A percentile compares a stretch with the other conserved stretches of the same genome.
Evolutionary conservation across 2,797 vertebrate genomes (phyloP).

Genomic region (Sebastiscus tertius): DNA sequence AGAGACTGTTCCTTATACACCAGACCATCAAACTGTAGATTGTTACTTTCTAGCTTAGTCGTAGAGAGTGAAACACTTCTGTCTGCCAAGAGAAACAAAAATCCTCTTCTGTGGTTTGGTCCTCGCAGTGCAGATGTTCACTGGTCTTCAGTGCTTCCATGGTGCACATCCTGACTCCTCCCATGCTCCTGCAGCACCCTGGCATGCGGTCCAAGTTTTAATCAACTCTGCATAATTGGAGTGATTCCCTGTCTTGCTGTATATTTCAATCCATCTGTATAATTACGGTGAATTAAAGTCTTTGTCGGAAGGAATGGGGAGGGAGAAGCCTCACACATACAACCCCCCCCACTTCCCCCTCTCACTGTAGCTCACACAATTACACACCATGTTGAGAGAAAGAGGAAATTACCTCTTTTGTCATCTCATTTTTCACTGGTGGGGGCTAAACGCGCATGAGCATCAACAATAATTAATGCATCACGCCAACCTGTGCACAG

Average conservation of each 20-base stretch:
- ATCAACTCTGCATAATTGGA: slow-evolving; percentile 82
- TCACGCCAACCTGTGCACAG: slow-evolving; percentile 29
- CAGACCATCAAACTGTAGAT: slow-evolving; percentile 54
- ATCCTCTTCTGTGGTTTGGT: not conserved
- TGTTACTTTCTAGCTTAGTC: slow-evolving; percentile 39
- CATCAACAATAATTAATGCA: slow-evolving; percentile 72
- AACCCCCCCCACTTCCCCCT: not conserved
- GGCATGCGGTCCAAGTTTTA: slow-evolving; percentile 77
- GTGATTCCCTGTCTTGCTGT: slow-evolving; percentile 79
- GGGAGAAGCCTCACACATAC: slow-evolving; percentile 46
- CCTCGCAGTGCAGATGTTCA: slow-evolving; percentile 29
- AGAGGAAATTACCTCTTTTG: slow-evolving; percentile 79
- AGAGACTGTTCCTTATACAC: slow-evolving; percentile 50
- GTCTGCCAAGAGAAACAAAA: not conserved
- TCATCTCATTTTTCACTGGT: slow-evolving; percentile 78
- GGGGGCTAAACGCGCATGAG: slow-evolving; percentile 48
- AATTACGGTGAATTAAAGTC: slow-evolving; percentile 77
- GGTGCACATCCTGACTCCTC: slow-evolving; percentile 60
- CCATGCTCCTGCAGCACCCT: slow-evolving; percentile 57
- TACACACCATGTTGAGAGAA: slow-evolving; percentile 75
- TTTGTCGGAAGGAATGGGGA: slow-evolving; percentile 69
- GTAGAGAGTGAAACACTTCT: not conserved
- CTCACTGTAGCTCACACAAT: slow-evolving; percentile 68
- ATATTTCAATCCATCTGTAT: slow-evolving; percentile 82
- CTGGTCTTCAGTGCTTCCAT: slow-evolving; percentile 22